Evolutionary conservation across 2,113 vertebrate species (phyloP).

Genomic region (Psephotus haematonotus): DNA sequence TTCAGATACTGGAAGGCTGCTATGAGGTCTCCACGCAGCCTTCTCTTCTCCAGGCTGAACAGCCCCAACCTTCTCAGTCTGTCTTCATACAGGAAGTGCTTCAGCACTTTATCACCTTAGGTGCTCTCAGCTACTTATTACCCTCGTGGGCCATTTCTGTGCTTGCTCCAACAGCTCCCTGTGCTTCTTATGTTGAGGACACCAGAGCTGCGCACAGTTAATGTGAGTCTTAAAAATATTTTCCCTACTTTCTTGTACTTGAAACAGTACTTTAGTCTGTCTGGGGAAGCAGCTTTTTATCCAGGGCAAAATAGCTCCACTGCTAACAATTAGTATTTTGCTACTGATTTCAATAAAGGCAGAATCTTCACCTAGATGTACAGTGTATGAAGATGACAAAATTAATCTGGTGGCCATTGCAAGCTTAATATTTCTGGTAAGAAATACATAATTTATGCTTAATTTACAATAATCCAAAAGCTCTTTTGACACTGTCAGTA

Average conservation of each 20-base stretch:
- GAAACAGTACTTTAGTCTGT: not conserved
- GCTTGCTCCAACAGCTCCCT: not conserved
- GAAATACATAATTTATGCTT: not conserved
- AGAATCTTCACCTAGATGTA: not conserved
- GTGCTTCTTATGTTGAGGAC: not conserved
- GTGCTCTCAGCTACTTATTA: not conserved
- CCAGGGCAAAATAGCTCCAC: not conserved
- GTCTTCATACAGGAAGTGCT: not conserved
- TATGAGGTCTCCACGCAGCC: no score
- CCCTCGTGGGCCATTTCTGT: not conserved
- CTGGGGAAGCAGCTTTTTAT: not conserved
- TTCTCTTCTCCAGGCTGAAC: no score
- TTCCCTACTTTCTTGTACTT: not conserved
- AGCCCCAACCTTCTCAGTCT: no score
- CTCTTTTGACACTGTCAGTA: not conserved
- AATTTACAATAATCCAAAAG: not conserved
- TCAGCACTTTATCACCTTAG: not conserved
- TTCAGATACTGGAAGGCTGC: no score
- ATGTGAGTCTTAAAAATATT: not conserved
- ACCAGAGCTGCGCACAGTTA: not conserved
- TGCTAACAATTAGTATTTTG: not conserved
- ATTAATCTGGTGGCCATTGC: not conserved
- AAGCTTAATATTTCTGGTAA: not conserved
- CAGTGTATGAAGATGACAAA: not conserved
- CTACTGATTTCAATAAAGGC: not conserved